Evolutionary conservation across 2,797 vertebrate species (phyloP).

Genomic region (Falco rusticolus): DNA sequence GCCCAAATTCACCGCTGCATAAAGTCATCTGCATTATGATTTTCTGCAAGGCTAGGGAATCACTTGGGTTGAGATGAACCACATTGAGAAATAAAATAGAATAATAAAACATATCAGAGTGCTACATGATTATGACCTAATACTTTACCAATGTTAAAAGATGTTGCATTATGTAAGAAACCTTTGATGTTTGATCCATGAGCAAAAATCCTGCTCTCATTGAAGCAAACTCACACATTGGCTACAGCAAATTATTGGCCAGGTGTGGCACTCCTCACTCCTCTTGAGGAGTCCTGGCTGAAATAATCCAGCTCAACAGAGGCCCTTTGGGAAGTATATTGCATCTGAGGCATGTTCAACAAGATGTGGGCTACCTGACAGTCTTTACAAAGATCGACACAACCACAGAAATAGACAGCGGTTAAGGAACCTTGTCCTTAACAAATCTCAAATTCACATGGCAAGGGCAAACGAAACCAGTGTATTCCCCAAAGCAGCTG

Average conservation of each 20-base stretch:
- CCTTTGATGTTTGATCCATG: constrained; percentile 31
- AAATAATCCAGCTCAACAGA: neutral
- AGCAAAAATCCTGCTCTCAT: neutral
- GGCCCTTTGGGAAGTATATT: neutral
- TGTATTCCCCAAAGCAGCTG: neutral
- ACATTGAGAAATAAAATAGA: constrained; percentile 29
- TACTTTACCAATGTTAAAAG: neutral
- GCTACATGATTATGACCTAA: constrained; percentile 17
- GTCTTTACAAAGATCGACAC: neutral
- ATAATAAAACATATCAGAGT: constrained; percentile 8
- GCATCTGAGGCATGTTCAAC: neutral
- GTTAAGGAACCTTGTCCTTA: neutral
- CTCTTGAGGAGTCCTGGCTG: neutral
- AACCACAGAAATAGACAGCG: neutral
- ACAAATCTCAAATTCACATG: neutral
- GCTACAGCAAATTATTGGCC: neutral
- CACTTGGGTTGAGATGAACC: neutral
- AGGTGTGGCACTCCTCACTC: neutral
- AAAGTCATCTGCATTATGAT: neutral
- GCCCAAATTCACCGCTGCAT: neutral
- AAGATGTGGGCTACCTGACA: neutral
- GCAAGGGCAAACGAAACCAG: neutral
- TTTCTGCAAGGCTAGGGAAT: constrained; percentile 8
- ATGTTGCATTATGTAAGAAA: neutral
- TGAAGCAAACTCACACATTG: neutral